phyloP scores from a whole-genome alignment of 2,888 invertebrate genomes.

The Cerastis leucographa region DNA sequence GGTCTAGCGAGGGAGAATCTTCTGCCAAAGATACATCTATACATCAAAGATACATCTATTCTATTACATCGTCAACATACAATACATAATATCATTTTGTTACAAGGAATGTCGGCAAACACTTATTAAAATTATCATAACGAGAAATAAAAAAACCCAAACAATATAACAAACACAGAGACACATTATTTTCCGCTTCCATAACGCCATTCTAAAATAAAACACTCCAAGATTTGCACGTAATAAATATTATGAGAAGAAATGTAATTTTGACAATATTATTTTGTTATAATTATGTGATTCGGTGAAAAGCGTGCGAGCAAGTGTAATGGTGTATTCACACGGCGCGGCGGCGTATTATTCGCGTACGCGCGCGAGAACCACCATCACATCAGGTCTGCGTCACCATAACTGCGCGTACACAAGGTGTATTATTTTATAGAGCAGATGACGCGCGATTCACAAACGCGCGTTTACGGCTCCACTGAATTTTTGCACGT shows the following conservation, averaged over 20 bases:
- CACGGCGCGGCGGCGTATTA: neutral
- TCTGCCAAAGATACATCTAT: neutral
- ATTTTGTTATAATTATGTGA: conserved; percentile 31
- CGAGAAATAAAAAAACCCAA: conserved; percentile 5
- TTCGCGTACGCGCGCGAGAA: neutral
- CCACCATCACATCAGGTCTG: neutral
- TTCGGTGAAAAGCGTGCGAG: conserved; percentile 12
- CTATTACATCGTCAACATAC: neutral
- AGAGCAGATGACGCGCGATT: neutral
- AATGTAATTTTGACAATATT: conserved; percentile 43
- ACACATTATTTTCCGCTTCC: conserved; percentile 24
- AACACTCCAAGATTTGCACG: conserved; percentile 23
- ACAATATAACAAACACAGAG: conserved; percentile 19
- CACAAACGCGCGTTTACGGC: neutral
- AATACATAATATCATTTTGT: neutral
- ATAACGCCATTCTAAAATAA: conserved; percentile 20
- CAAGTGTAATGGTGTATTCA: neutral
- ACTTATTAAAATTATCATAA: conserved; percentile 25
- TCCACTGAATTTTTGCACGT: neutral
- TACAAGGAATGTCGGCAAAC: neutral
- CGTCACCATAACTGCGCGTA: neutral
- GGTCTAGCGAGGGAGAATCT: neutral
- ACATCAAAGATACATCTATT: too few species aligned
- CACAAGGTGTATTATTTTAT: neutral
- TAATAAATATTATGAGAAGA: conserved; percentile 41